phyloP scores from a whole-genome alignment of 2,888 invertebrate species.

The Galerucella calmariensis region DNA sequence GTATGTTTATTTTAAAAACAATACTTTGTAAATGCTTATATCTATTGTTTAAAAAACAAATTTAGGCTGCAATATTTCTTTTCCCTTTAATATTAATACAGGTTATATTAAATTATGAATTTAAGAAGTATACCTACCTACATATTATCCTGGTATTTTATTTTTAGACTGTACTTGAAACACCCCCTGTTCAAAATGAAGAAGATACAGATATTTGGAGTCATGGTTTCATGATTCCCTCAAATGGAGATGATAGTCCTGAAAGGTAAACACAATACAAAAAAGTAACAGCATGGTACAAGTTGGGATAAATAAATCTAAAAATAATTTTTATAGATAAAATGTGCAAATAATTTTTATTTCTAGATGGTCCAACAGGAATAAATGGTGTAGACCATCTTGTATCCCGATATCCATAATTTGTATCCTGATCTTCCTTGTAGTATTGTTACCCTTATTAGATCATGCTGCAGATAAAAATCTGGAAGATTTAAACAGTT shows the following conservation, averaged over 20 bases:
- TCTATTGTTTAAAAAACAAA: too few relatives aligned
- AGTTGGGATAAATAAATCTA: too few relatives aligned
- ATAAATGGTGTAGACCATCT: constrained; percentile 82
- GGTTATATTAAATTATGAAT: too few relatives aligned
- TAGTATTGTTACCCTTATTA: constrained; percentile 79
- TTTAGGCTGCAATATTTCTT: too few relatives aligned
- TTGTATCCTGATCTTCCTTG: constrained; percentile 80
- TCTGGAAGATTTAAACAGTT: constrained; percentile 53
- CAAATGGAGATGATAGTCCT: constrained; percentile 72
- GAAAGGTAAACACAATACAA: constrained; percentile 66
- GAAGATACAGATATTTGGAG: constrained; percentile 80
- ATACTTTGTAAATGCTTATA: too few relatives aligned
- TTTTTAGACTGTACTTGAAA: constrained; percentile 76
- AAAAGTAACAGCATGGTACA: background rate
- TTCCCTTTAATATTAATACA: too few relatives aligned
- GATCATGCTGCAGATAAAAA: constrained; percentile 75
- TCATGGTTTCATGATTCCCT: constrained; percentile 79
- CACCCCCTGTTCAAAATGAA: constrained; percentile 72
- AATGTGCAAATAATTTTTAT: constrained; percentile 13
- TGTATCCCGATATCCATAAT: constrained; percentile 87
- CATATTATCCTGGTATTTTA: constrained; percentile 1
- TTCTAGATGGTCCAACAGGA: constrained; percentile 69
- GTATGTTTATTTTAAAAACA: too few relatives aligned
- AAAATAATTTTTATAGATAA: too few relatives aligned
- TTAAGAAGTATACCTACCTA: background rate